Evolutionary conservation across 2,888 invertebrate genomes (phyloP).

Genomic region (Alviniconcha strummeri): DNA sequence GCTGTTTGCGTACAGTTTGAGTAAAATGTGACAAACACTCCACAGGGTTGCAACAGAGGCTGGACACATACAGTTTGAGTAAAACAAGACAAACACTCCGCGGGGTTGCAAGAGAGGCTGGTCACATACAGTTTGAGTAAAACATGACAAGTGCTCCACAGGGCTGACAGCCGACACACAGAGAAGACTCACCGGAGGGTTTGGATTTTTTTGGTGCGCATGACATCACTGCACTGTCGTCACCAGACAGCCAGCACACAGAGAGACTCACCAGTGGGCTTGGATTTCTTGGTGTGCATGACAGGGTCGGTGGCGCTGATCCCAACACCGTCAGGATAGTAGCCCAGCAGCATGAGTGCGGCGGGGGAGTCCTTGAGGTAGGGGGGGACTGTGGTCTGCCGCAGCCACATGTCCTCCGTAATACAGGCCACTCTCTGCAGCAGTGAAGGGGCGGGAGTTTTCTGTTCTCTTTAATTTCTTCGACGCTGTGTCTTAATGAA

Average conservation of each 20-base stretch:
- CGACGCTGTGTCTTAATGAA: not conserved
- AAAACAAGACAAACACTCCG: no score
- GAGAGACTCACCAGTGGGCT: conserved; percentile 31
- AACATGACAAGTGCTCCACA: no score
- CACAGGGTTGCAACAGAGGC: no score
- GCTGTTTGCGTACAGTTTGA: no score
- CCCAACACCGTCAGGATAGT: conserved; percentile 73
- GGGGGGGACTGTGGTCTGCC: conserved; percentile 56
- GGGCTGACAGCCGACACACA: no score
- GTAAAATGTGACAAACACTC: no score
- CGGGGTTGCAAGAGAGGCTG: no score
- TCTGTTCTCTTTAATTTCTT: not conserved
- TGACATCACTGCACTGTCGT: not conserved
- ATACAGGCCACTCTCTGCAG: conserved; percentile 64
- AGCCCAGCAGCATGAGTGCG: conserved; percentile 67
- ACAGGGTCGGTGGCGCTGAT: conserved; percentile 67
- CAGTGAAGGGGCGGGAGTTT: not conserved
- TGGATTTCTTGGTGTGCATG: conserved; percentile 36
- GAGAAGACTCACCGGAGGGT: no score
- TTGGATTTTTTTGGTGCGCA: no score
- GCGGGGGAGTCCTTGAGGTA: conserved; percentile 71
- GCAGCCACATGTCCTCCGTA: conserved; percentile 62
- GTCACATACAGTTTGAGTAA: no score
- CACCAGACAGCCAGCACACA: not conserved
- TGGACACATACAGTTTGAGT: no score